Evolutionary conservation across 2,797 vertebrate genomes (phyloP), one percentile per base, ranked within the genome.

Genomic region (Columba guinea): DNA sequence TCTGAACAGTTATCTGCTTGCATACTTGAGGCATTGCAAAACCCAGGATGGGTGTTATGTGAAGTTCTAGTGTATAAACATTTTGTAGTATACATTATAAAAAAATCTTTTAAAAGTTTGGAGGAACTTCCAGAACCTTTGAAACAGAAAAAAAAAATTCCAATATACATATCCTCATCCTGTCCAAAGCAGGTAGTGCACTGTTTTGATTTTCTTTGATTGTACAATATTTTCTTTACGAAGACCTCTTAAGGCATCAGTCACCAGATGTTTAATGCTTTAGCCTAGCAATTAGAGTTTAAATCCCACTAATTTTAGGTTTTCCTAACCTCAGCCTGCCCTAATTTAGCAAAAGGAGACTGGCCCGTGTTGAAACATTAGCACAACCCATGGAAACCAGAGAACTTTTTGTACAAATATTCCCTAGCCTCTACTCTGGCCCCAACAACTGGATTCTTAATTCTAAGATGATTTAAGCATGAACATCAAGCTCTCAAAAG

Each of bases 251-350:
- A 83, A 82, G 20, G 55, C 62, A 85, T 82, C 79, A 79, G 34
- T 90, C 64, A 95, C 12, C 70, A 87, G 74, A 92, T 2, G 4
- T 88, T 55, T 93, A 93, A 92, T 87, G 37, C 32, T 88, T 78
- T 92, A 85, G 67, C 77, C 67, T 80, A 93, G 78, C 60, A 58
- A 92, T 92, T 88, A 82, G 78, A 95, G 75, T 80, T 94, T 81
- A 91, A 96, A 96, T 89, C 84, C 83, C 90, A 87, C 88, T 94
- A 96, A 97, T 96, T 96, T 96, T 94, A 96, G 88, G 86, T 84
- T 95, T 94, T 68, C 58, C 83, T 96, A 95, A 94, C 80, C 96
- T 89, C 85, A 94, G 70, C 34, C 41, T 93, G 52, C 56, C 83
- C 59, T 94, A 80, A 89, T 76, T 95, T 56, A 87, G 56, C 67